These are phyloP conservation scores for Grallaria varia DNA, from an alignment of 2,113 vertebrate genomes.

Conservation along the genomic window DNA sequence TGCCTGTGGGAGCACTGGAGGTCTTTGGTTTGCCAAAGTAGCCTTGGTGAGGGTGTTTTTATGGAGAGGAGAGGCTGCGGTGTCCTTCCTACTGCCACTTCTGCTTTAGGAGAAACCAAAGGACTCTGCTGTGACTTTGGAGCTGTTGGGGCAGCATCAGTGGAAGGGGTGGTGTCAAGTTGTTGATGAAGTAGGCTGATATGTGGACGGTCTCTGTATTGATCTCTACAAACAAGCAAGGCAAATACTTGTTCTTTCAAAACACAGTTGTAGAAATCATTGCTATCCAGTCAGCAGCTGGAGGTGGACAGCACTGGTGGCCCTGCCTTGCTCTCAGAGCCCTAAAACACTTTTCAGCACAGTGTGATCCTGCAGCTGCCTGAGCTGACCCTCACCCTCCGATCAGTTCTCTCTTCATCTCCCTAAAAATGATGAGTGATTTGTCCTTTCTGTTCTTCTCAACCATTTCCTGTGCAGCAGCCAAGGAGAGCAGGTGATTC, in stretches of 20 bases:
- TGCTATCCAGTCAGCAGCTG: background rate
- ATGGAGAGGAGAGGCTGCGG: background rate
- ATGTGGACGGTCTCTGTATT: background rate
- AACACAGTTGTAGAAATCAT: background rate
- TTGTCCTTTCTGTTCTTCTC: background rate
- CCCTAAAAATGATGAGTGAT: background rate
- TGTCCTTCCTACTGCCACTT: background rate
- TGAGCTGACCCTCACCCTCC: background rate
- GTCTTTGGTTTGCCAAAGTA: background rate
- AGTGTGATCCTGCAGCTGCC: background rate
- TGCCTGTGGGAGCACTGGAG: background rate
- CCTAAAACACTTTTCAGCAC: background rate
- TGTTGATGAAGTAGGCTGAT: background rate
- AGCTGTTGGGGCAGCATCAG: background rate
- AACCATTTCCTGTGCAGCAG: slow-evolving; percentile 20
- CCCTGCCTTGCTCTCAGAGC: background rate
- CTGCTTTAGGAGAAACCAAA: slow-evolving; percentile 11
- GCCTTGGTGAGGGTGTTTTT: background rate
- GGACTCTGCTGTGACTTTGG: background rate
- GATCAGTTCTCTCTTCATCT: background rate
- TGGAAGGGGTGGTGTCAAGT: background rate
- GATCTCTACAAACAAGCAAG: background rate
- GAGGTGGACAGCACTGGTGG: background rate
- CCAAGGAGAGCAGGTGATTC: background rate
- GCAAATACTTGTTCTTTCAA: background rate